Evolutionary conservation across 2,113 vertebrate species (phyloP), one percentile per base, ranked within the genome.

Genomic region (Scomber japonicus): DNA sequence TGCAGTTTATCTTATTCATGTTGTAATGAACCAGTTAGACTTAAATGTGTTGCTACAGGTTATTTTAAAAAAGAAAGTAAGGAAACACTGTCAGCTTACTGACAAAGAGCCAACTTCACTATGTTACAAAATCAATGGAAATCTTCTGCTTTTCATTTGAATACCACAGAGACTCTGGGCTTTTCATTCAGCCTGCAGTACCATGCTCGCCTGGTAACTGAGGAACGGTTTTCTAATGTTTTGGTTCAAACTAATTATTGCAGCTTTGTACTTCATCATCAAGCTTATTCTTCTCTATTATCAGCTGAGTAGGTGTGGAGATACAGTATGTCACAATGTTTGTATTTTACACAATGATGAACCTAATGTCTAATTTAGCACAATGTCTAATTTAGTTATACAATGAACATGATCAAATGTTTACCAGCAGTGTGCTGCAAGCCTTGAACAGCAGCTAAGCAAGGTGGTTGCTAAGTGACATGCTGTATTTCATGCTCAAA

Each of bases 401-500:
- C 16, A 44, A 11, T 30, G 50, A 71, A 71, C 63, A 35, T 67
- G 59, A 55, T 10, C 3, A 44, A 50, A 16, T 53, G 15, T 55
- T 62, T 35, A 13, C 17, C 35, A 11, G 30, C 21, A 30, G 21
- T 51, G 21, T 12, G 16, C 48, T 78, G 51, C 16, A 57, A 14
- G 31, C 59, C 57, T 7, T 63, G 16, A 82, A 57, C 19, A 53
- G 17, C 2, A 59, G n/a, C 8, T 56, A 70, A 71, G 60, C 48
- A 48, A 40, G 12, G 17, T 15, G 13, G 31, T 66, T 76, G 30
- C 49, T 48, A n/a, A 67, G 60, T 81, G 86, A 69, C 76, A 53
- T 65, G 67, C 71, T 79, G 48, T 77, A 71, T 76, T 57, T 85
- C 65, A 60, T 10, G 40, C 63, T 72, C 57, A 55, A 48, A 67